phyloP scores from a whole-genome alignment of 2,888 invertebrate genomes.

The Malacosoma neustria region DNA sequence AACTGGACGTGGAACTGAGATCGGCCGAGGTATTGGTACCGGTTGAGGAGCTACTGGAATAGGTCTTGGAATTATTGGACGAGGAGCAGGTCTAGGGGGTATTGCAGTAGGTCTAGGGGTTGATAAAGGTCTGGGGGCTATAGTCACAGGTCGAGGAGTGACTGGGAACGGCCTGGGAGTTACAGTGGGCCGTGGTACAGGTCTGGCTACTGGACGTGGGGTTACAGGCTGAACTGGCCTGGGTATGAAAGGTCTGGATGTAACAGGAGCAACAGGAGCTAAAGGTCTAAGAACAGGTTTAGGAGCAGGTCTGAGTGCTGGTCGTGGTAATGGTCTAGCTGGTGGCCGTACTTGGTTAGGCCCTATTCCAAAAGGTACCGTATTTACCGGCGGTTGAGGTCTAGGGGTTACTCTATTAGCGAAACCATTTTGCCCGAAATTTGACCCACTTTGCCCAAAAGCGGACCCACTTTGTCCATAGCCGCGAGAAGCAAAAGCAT shows the following conservation, averaged over 20 bases:
- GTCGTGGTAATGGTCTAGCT: not conserved
- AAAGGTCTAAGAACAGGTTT: slow-evolving; percentile 7
- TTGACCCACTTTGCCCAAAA: not conserved
- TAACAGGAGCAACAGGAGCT: not conserved
- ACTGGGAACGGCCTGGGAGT: no score
- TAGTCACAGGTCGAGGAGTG: no score
- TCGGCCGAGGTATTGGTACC: not conserved
- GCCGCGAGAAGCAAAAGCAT: not conserved
- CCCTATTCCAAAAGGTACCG: not conserved
- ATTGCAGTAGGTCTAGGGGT: no score
- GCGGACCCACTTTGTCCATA: not conserved
- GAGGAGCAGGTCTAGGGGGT: no score
- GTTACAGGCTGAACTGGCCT: slow-evolving; percentile 8
- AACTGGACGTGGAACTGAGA: not conserved
- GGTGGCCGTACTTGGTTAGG: not conserved
- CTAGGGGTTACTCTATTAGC: not conserved
- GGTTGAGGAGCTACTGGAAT: not conserved
- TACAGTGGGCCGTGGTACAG: not conserved
- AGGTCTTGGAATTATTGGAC: not conserved
- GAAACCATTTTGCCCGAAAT: not conserved
- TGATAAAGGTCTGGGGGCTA: no score
- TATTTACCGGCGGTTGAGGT: not conserved
- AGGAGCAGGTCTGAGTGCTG: not conserved
- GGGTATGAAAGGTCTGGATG: slow-evolving; percentile 8
- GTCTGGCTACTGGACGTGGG: not conserved